phyloP scores from a whole-genome alignment of 2,113 vertebrate genomes.

The Brachyhypopomus occidentalis region DNA sequence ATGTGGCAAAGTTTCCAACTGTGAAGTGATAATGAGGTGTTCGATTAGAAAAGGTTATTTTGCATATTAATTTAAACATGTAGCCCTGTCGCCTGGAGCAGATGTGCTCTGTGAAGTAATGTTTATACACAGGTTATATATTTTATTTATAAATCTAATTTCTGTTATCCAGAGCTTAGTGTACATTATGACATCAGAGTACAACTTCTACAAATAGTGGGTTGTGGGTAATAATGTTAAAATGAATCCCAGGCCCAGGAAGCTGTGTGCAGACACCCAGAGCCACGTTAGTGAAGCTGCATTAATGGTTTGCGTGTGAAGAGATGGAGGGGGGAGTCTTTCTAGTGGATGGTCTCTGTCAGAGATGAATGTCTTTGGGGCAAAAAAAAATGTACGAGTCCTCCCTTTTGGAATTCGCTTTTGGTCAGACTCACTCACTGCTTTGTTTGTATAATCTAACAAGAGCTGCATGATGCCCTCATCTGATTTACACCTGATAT shows the following conservation, averaged over 20 bases:
- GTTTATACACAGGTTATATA: background rate
- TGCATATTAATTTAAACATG: constrained; percentile 10
- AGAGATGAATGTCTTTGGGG: constrained; percentile 31
- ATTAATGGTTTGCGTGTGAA: constrained; percentile 41
- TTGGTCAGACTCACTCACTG: constrained; percentile 1
- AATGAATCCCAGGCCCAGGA: constrained; percentile 22
- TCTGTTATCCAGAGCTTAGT: background rate
- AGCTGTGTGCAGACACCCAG: constrained; percentile 31
- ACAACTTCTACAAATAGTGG: background rate
- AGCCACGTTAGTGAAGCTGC: constrained; percentile 12
- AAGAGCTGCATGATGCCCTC: background rate
- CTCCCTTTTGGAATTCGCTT: background rate
- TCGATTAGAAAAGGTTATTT: constrained; percentile 30
- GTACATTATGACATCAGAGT: constrained; percentile 7
- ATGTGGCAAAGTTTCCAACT: background rate
- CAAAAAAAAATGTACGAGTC: constrained; percentile 13
- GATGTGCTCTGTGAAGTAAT: background rate
- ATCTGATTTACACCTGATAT: constrained; percentile 6
- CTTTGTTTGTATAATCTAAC: background rate
- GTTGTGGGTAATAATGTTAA: constrained; percentile 29
- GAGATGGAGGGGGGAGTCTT: constrained; percentile 2
- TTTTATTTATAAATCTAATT: background rate
- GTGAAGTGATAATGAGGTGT: constrained; percentile 30
- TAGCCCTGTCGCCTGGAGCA: background rate
- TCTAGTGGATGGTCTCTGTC: constrained; percentile 11